Evolutionary conservation across 2,888 invertebrate species (phyloP).

Genomic region (Ischnus inquisitorius): DNA sequence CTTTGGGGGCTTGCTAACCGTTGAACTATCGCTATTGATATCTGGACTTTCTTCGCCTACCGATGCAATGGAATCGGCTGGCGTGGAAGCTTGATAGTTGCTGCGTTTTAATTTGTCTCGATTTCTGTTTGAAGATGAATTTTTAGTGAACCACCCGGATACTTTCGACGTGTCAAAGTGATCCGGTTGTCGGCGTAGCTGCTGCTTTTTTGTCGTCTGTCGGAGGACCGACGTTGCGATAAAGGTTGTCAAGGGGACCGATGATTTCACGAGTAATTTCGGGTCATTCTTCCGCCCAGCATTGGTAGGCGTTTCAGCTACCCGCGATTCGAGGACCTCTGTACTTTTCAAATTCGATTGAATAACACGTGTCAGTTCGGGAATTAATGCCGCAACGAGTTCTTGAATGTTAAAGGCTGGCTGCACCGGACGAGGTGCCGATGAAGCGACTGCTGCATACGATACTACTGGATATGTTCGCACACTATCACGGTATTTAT

Average conservation of each 20-base stretch:
- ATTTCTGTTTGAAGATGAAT: neutral
- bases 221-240: too few relatives aligned
- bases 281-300: too few relatives aligned
- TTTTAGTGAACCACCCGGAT: neutral
- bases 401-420: neutral
- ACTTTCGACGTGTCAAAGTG: too few relatives aligned
- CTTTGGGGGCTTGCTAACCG: neutral
- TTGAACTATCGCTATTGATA: neutral
- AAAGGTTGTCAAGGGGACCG: too few relatives aligned
- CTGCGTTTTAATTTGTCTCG: neutral
- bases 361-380: neutral
- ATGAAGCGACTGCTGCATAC: too few relatives aligned
- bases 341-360: neutral
- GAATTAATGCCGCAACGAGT: neutral
- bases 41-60: neutral
- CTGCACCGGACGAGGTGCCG: too few relatives aligned
- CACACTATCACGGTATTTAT: too few relatives aligned
- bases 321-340: neutral
- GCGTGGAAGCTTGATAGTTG: neutral
- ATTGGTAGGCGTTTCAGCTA: too few relatives aligned
- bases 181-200: too few relatives aligned
- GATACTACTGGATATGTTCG: too few relatives aligned
- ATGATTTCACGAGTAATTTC: too few relatives aligned
- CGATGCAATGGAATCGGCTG: neutral
- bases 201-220: too few relatives aligned